Conservation (phyloP, 1,140 invertebrate species). For the Drosophila parvula region DNA sequence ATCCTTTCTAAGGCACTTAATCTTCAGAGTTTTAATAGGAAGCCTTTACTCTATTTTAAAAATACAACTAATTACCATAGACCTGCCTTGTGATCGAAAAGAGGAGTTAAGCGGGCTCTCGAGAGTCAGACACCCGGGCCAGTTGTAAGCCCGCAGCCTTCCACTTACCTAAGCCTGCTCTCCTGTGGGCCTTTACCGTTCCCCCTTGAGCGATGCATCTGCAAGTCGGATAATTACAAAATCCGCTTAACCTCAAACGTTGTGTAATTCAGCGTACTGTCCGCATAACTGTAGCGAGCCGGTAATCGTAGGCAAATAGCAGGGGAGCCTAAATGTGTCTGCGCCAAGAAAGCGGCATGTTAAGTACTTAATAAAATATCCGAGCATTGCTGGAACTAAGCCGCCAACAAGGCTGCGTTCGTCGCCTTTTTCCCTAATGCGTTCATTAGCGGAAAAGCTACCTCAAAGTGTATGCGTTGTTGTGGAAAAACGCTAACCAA, state of each 20-base stretch:
- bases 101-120: slow-evolving; percentile 32
- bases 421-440: slow-evolving; percentile 70
- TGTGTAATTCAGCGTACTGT: slow-evolving; percentile 79
- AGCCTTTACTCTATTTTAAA: background rate
- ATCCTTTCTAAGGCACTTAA: no score
- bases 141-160: slow-evolving; percentile 32
- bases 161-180: slow-evolving; percentile 33
- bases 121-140: slow-evolving; percentile 34
- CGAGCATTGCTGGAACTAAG: slow-evolving; percentile 57
- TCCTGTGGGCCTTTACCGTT: background rate
- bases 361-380: slow-evolving; percentile 74
- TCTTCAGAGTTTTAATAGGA: no score
- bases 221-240: slow-evolving; percentile 79
- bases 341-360: slow-evolving; percentile 49
- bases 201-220: slow-evolving; percentile 32
- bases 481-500: slow-evolving; percentile 76
- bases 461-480: slow-evolving; percentile 77
- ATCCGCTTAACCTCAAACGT: slow-evolving; percentile 82
- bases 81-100: slow-evolving; percentile 33
- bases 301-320: slow-evolving; percentile 60
- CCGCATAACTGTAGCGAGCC: slow-evolving; percentile 53
- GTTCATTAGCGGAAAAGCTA: slow-evolving; percentile 81
- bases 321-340: slow-evolving; percentile 54
- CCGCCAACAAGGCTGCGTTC: slow-evolving; percentile 63
- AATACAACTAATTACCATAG: background rate